These are phyloP conservation scores for Pachyrhynchus sulphureomaculatus DNA, from an alignment of 1,140 invertebrate genomes.

Conservation along the genomic window DNA sequence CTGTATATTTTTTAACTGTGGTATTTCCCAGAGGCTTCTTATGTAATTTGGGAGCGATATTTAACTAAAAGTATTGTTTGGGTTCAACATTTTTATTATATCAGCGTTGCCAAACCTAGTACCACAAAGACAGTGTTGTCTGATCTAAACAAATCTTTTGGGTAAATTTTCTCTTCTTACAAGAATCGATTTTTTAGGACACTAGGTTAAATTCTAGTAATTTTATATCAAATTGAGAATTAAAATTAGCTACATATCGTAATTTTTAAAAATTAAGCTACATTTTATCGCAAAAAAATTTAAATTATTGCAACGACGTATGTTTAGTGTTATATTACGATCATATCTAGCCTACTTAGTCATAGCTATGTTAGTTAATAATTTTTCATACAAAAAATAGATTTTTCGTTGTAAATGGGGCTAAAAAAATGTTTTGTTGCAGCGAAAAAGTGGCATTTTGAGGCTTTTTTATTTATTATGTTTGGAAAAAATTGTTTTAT, in stretches of 20 bases:
- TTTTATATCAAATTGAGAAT: conserved; percentile 27
- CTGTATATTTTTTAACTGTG: not conserved
- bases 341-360: conserved; percentile 6
- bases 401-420: not conserved
- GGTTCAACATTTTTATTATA: not conserved
- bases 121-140: conserved; percentile 2
- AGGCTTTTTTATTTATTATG: no score
- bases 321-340: conserved; percentile 15
- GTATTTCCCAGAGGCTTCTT: not conserved
- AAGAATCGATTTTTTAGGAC: conserved; percentile 12
- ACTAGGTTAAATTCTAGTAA: conserved; percentile 21
- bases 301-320: conserved; percentile 28
- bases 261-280: conserved; percentile 16
- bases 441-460: no score
- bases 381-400: not conserved
- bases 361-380: not conserved
- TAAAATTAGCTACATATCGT: conserved; percentile 29
- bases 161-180: not conserved
- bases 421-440: not conserved
- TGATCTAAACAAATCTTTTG: not conserved
- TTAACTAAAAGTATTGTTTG: no score
- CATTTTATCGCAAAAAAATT: conserved; percentile 8
- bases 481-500: no score
- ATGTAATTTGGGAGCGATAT: no score
- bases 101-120: conserved; percentile 12